Conservation (phyloP, 2,888 invertebrate genomes). For the Cremastobaeus sp. region DNA sequence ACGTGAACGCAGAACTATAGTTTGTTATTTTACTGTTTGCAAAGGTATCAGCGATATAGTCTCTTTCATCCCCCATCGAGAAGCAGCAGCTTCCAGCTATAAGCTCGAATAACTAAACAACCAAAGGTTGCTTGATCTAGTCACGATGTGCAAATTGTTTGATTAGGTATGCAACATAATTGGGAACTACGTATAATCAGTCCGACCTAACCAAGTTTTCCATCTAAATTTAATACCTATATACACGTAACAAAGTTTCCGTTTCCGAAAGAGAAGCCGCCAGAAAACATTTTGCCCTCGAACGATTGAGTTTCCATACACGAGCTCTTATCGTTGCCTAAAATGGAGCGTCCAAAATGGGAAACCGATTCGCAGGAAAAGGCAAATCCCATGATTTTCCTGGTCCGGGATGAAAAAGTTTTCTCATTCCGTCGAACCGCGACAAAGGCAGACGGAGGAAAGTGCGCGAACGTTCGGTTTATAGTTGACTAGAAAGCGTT, state of each 20-base stretch:
- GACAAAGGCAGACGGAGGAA: background rate
- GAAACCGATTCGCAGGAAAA: constrained; percentile 2
- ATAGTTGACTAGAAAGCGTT: constrained; percentile 21
- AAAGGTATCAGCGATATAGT: constrained; percentile 20
- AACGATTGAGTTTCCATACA: too few relatives aligned
- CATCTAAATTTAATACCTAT: too few relatives aligned
- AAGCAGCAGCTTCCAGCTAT: background rate
- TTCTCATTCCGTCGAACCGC: constrained; percentile 21
- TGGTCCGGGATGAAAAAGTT: too few relatives aligned
- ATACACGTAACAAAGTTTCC: too few relatives aligned
- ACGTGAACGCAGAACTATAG: background rate
- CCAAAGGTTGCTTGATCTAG: constrained; percentile 11
- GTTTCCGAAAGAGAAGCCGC: too few relatives aligned
- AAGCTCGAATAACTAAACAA: too few relatives aligned
- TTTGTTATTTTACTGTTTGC: constrained; percentile 26
- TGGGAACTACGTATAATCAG: too few relatives aligned
- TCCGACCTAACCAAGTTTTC: background rate
- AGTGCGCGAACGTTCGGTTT: constrained; percentile 17
- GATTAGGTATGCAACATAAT: constrained; percentile 2
- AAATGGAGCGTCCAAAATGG: too few relatives aligned
- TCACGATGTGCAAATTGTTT: constrained; percentile 3
- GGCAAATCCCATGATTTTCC: constrained; percentile 6
- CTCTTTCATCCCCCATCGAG: background rate
- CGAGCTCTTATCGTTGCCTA: too few relatives aligned
- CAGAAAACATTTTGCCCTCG: too few relatives aligned